Percentiles rank a stretch among this genome's conserved stretches.
These are phyloP conservation scores for Marisa cornuarietis DNA, from an alignment of 1,140 invertebrate genomes.

Conservation along the genomic window DNA sequence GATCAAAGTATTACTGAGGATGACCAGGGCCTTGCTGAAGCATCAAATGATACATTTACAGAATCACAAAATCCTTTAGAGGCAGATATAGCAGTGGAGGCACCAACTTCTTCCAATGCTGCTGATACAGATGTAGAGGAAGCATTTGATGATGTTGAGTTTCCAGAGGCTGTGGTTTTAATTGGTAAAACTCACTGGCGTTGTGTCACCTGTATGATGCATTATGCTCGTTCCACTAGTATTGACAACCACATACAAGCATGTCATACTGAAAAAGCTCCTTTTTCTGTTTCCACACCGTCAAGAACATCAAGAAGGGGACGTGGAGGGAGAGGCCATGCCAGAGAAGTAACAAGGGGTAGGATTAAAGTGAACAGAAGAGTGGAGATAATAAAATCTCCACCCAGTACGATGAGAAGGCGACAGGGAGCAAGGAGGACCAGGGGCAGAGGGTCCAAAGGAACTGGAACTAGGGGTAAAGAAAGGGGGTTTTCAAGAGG, in stretches of 20 bases:
- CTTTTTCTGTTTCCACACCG: neutral
- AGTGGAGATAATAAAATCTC: neutral
- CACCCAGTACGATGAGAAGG: neutral
- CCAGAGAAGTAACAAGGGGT: neutral
- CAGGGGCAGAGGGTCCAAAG: neutral
- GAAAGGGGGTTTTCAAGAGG: neutral
- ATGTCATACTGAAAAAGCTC: neutral
- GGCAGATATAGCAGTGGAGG: neutral
- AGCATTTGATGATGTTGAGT: conserved; percentile 14
- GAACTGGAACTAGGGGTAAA: neutral
- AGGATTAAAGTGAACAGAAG: neutral
- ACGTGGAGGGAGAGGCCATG: neutral
- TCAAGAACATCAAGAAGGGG: neutral
- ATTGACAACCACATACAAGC: conserved; percentile 8
- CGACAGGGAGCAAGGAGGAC: neutral
- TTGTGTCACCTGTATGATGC: conserved; percentile 20
- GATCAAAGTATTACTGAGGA: too few relatives aligned
- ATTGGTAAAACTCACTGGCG: conserved; percentile 23
- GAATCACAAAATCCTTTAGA: neutral
- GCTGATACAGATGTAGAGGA: conserved; percentile 1
- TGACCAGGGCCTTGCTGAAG: too few relatives aligned
- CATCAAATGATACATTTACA: too few relatives aligned
- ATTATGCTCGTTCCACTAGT: conserved; percentile 4
- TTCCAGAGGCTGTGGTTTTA: conserved; percentile 22
- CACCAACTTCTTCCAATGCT: neutral